These are phyloP conservation scores for Lordiphosa andalusiaca DNA, from an alignment of 2,888 invertebrate genomes.

Conservation along the genomic window DNA sequence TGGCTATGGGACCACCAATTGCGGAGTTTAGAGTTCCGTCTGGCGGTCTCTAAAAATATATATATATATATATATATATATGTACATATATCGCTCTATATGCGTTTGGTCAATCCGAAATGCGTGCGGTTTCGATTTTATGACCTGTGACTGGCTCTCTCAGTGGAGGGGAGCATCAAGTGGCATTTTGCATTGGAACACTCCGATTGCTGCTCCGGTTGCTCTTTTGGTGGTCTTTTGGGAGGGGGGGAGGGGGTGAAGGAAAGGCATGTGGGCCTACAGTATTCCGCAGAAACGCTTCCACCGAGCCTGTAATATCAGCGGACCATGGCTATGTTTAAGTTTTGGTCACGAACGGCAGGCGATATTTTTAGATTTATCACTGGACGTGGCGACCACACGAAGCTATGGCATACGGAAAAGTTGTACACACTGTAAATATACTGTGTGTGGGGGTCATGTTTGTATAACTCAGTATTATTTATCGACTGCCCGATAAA, in stretches of 20 bases:
- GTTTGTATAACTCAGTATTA: no score
- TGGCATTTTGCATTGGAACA: background rate
- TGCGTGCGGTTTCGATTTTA: conserved; percentile 48
- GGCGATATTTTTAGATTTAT: conserved; percentile 28
- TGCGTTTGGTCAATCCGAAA: conserved; percentile 50
- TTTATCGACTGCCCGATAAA: no score
- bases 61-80: no score
- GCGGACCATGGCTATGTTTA: conserved; percentile 20
- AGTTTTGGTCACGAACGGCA: conserved; percentile 52
- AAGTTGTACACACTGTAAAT: background rate
- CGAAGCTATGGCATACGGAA: conserved; percentile 6
- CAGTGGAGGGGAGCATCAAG: conserved; percentile 4
- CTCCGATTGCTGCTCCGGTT: conserved; percentile 10
- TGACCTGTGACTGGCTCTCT: conserved; percentile 26
- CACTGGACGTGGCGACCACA: conserved; percentile 11
- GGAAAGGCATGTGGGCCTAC: conserved; percentile 3
- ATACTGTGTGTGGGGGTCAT: no score
- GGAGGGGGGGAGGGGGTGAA: no score
- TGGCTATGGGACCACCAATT: conserved; percentile 57
- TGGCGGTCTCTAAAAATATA: conserved; percentile 57
- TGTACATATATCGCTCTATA: conserved; percentile 4
- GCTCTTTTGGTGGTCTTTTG: conserved; percentile 39
- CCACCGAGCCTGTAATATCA: conserved; percentile 35
- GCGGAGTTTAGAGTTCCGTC: conserved; percentile 46
- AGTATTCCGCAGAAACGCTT: conserved; percentile 32